phyloP scores from a whole-genome alignment of 2,888 invertebrate species.

The Nasonovia ribisnigri region DNA sequence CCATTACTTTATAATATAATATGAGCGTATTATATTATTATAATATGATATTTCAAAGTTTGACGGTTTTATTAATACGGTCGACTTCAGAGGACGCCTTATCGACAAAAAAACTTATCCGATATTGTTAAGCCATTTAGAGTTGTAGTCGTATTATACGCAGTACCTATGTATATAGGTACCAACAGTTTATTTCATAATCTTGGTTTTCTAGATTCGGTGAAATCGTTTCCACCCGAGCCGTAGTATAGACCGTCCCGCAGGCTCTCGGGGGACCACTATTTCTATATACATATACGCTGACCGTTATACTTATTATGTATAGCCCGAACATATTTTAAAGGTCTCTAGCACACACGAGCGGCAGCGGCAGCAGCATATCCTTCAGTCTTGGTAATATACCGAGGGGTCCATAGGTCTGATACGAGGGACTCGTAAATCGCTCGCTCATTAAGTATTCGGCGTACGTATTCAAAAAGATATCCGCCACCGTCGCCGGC shows the following conservation, averaged over 20 bases:
- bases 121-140: neutral
- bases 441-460: slow-evolving; percentile 60
- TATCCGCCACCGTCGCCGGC: slow-evolving; percentile 48
- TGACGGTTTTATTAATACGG: neutral
- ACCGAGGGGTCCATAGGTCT: slow-evolving; percentile 26
- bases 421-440: slow-evolving; percentile 58
- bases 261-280: slow-evolving; percentile 10
- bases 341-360: neutral
- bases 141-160: neutral
- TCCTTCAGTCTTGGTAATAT: slow-evolving; percentile 12
- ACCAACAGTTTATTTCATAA: neutral
- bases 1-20: neutral
- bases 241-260: neutral
- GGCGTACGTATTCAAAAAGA: slow-evolving; percentile 61
- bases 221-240: neutral
- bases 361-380: too few species aligned
- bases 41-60: neutral
- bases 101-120: neutral
- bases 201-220: neutral
- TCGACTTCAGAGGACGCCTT: neutral
- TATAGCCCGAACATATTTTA: slow-evolving; percentile 30
- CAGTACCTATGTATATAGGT: neutral
- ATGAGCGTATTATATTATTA: neutral
- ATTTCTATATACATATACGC: neutral
- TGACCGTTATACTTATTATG: slow-evolving; percentile 37